Conservation (phyloP, 2,797 vertebrate species). For the Cygnus olor region DNA sequence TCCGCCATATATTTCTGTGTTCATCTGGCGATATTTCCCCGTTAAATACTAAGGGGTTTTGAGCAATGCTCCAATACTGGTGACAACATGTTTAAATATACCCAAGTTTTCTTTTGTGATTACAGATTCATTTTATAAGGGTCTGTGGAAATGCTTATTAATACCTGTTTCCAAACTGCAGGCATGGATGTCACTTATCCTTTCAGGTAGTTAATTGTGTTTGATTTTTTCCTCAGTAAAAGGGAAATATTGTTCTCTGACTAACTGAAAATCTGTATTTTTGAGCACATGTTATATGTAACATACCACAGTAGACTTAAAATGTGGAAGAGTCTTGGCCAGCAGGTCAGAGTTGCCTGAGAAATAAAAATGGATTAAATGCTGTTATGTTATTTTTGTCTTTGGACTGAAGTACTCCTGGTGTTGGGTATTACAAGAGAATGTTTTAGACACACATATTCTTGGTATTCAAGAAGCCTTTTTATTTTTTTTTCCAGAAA, state of each 20-base stretch:
- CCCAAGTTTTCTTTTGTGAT: not conserved
- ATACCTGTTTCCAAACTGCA: not conserved
- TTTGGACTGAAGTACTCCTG: not conserved
- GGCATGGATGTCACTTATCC: not conserved
- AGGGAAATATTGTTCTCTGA: not conserved
- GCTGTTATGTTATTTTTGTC: not conserved
- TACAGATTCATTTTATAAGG: not conserved
- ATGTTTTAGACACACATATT: not conserved
- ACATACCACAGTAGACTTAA: not conserved
- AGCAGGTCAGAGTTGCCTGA: not conserved
- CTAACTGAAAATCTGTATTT: not conserved
- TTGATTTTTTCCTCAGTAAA: not conserved
- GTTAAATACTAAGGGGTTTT: not conserved
- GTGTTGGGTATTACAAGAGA: not conserved
- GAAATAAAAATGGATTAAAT: not conserved
- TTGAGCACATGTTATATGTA: not conserved
- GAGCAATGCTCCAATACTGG: not conserved
- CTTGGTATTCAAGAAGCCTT: not conserved
- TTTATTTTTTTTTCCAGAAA: not conserved
- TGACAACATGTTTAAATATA: not conserved
- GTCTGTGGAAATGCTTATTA: not conserved
- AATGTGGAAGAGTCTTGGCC: not conserved
- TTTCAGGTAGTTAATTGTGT: not conserved
- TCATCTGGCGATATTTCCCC: not conserved
- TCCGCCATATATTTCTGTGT: not conserved